These are phyloP conservation scores for Eonycteris spelaea DNA, from an alignment of 2,113 vertebrate genomes.

Conservation along the genomic window DNA sequence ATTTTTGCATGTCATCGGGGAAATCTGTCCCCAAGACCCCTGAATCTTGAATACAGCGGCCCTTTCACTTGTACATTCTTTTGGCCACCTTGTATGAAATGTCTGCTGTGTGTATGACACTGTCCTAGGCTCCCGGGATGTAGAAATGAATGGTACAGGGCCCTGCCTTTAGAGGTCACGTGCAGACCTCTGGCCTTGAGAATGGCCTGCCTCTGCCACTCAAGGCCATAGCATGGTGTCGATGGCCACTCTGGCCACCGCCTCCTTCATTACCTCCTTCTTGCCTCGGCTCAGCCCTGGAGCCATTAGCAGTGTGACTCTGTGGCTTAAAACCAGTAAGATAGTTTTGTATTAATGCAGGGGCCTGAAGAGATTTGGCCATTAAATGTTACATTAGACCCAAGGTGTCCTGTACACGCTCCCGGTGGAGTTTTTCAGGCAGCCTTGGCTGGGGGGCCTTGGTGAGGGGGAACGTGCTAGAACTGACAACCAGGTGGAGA, in stretches of 20 bases:
- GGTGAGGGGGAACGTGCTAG: slow-evolving; percentile 63
- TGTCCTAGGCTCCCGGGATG: neutral
- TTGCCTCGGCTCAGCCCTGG: neutral
- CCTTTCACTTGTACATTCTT: neutral
- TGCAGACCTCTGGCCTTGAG: neutral
- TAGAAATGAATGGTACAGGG: neutral
- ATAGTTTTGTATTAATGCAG: slow-evolving; percentile 65
- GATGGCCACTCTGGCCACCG: too few relatives aligned
- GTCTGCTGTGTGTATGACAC: rapidly evolving
- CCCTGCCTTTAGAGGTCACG: neutral
- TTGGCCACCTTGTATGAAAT: neutral
- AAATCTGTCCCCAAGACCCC: neutral
- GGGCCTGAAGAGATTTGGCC: slow-evolving; percentile 64
- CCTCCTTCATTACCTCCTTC: neutral
- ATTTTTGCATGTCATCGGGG: neutral
- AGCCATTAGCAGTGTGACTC: slow-evolving; percentile 39
- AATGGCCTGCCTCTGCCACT: neutral
- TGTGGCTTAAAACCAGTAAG: slow-evolving; percentile 51
- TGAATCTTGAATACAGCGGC: neutral
- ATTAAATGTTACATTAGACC: slow-evolving; percentile 78
- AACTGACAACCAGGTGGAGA: slow-evolving; percentile 72
- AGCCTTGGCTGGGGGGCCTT: slow-evolving; percentile 63
- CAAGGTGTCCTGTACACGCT: slow-evolving; percentile 72
- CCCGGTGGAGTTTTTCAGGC: slow-evolving; percentile 66
- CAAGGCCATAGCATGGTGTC: slow-evolving; percentile 4